Evolutionary conservation across 2,888 invertebrate genomes (phyloP), one percentile per base, ranked within the genome.

Genomic region (Timandra comae): DNA sequence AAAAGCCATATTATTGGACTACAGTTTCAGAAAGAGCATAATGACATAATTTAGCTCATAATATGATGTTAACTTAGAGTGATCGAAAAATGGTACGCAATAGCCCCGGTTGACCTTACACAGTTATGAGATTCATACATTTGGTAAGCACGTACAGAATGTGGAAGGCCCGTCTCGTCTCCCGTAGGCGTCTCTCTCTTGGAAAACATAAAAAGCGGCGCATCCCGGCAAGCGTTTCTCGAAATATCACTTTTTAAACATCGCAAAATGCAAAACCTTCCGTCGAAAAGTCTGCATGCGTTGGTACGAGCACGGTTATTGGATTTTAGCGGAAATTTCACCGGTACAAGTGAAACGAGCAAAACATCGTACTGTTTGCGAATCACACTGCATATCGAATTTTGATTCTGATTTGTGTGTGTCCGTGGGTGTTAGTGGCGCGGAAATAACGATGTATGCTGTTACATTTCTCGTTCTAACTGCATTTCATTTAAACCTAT

Each of bases 321-420:
- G 81, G 70, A 80, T 79, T 82, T 77, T 69, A 77, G 67, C 69
- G 77, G 77, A 77, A 79, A 77, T 77, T 76, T 72, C 68, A 56
- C 69, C 70, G 63, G 60, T 44, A 45, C 25, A 44, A 41, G 46
- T 63, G 58, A 63, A 65, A 68, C 66, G 65, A 67, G 59, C 67
- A 56, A 56, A 54, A 60, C 57, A 56, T 47, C 41, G 42, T 62
- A 51, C 56, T 71, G 74, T 74, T 71, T 73, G 67, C 68, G 63
- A 71, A 76, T 74, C 73, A 72, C 68, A 49, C 63, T 60, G 64
- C 66, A 74, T 75, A 76, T 75, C 67, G 73, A 68, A 70, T 74
- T 78, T 74, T 72, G 72, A 75, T 71, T 64, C 66, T 73, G 73
- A 76, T 78, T 77, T 74, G 75, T 69, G 56, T 67, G 58, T 54